Conservation (phyloP, 2,797 vertebrate species). For the Hoplostethus atlanticus region DNA sequence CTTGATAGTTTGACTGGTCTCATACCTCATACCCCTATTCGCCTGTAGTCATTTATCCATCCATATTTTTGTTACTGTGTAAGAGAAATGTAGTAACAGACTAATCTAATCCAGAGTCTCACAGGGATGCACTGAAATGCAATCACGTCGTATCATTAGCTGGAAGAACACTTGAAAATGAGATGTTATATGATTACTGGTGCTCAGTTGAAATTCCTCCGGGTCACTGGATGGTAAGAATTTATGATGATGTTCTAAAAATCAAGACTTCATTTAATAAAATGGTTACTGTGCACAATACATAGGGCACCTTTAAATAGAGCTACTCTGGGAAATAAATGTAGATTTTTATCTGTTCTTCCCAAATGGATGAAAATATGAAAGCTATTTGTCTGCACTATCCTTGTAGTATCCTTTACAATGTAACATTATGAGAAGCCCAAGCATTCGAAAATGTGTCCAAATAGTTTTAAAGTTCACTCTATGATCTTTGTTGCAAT, state of each 20-base stretch:
- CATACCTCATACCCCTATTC: background rate
- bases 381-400: conserved; percentile 2
- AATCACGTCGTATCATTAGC: background rate
- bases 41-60: background rate
- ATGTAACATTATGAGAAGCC: background rate
- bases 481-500: background rate
- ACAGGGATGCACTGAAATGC: background rate
- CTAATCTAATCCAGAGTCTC: background rate
- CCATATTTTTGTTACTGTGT: background rate
- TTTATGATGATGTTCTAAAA: background rate
- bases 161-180: background rate
- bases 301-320: too few species aligned
- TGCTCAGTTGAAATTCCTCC: background rate
- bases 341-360: background rate
- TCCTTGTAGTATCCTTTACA: conserved; percentile 1
- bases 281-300: too few species aligned
- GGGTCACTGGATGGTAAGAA: background rate
- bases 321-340: background rate
- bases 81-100: background rate
- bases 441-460: background rate
- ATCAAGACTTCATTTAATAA: too few species aligned
- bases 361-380: conserved; percentile 11
- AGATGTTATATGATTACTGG: background rate
- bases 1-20: too few species aligned
- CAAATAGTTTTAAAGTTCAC: background rate